A percentile compares a stretch with the other conserved stretches of the same genome.
Conservation (phyloP, 2,888 invertebrate genomes). For the Buathra laborator region DNA sequence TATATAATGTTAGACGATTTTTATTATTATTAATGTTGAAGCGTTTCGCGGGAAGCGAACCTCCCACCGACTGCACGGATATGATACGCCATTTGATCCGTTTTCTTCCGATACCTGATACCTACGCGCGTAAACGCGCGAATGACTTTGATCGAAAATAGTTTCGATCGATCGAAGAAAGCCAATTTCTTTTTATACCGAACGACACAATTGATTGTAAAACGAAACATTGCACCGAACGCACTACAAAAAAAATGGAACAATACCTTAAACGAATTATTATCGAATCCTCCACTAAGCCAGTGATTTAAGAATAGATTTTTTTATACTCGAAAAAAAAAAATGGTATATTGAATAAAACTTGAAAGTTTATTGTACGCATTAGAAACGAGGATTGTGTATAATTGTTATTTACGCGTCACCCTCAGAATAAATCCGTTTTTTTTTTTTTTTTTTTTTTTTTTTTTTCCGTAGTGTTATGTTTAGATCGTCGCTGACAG, state of each 20-base stretch:
- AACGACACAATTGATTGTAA: background rate
- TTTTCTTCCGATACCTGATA: background rate
- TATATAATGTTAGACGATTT: conserved; percentile 26
- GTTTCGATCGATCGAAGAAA: background rate
- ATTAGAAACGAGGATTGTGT: background rate
- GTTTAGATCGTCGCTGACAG: conserved; percentile 11
- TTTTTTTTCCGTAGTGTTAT: background rate
- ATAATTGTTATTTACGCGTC: background rate
- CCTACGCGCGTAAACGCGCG: background rate
- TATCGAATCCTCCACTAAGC: background rate
- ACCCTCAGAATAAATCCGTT: background rate
- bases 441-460: conserved; percentile 11
- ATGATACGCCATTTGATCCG: background rate
- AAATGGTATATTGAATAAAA: conserved; percentile 6
- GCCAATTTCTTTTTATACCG: background rate
- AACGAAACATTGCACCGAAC: background rate
- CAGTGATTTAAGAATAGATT: background rate
- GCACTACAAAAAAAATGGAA: background rate
- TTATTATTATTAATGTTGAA: conserved; percentile 6
- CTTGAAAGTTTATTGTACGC: conserved; percentile 18
- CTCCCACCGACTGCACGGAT: conserved; percentile 29
- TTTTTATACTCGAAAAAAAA: conserved; percentile 3
- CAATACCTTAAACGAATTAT: background rate
- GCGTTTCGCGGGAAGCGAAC: background rate
- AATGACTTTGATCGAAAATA: background rate